phyloP scores from a whole-genome alignment of 1,140 invertebrate genomes.

The Drosophila obscura region DNA sequence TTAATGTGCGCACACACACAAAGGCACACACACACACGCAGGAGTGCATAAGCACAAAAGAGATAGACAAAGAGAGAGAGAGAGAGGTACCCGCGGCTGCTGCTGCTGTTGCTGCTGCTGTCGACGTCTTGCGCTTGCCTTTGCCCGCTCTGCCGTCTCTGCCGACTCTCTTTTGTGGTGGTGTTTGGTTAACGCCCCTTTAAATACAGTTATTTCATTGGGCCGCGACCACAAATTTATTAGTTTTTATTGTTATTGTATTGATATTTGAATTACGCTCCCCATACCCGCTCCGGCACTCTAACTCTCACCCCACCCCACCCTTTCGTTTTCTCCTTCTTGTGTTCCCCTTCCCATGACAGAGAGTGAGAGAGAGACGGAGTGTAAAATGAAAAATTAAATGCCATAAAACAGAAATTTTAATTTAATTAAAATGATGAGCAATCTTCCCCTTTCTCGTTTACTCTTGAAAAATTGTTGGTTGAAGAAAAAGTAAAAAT shows the following conservation, averaged over 20 bases:
- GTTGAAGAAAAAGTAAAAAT: constrained; percentile 1
- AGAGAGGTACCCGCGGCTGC: constrained; percentile 9
- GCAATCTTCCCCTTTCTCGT: constrained; percentile 21
- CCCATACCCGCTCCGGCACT: background rate
- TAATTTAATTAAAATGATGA: constrained; percentile 50
- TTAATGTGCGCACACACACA: constrained; percentile 42
- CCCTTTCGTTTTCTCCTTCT: background rate
- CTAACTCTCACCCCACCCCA: background rate
- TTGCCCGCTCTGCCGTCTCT: constrained; percentile 79
- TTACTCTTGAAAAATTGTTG: constrained; percentile 27
- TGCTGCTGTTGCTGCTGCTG: constrained; percentile 1
- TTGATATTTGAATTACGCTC: constrained; percentile 73
- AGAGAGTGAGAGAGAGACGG: background rate
- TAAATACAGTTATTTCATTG: constrained; percentile 84
- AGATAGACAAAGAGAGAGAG: background rate
- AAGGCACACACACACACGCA: background rate
- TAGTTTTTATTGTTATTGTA: constrained; percentile 79
- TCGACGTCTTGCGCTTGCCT: constrained; percentile 6
- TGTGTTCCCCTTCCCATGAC: background rate
- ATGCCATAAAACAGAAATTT: constrained; percentile 49
- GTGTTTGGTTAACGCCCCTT: constrained; percentile 83
- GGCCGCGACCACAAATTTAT: constrained; percentile 81
- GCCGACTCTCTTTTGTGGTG: constrained; percentile 52
- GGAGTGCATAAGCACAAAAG: background rate
- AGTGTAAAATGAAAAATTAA: constrained; percentile 37